Conservation (phyloP, 1,140 invertebrate genomes). For the Harpegnathos saltator region DNA sequence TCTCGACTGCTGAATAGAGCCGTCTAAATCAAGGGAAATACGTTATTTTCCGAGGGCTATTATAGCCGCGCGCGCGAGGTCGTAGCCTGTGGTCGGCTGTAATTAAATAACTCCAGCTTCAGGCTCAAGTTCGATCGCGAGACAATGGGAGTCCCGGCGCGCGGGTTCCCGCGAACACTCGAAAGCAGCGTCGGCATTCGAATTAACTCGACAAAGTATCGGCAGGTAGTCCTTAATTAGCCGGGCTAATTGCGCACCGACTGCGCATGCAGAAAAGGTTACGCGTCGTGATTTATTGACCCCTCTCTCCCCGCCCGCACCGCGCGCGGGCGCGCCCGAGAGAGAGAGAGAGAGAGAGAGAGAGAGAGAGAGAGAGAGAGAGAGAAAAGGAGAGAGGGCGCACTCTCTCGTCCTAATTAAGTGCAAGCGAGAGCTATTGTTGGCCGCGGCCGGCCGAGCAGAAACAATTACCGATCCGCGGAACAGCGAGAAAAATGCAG, state of each 20-base stretch:
- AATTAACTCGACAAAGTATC: slow-evolving; percentile 82
- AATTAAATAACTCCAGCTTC: slow-evolving; percentile 69
- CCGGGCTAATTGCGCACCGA: slow-evolving; percentile 78
- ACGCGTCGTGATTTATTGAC: slow-evolving; percentile 79
- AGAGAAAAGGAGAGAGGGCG: slow-evolving; percentile 29
- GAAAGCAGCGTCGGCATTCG: slow-evolving; percentile 63
- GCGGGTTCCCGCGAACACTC: slow-evolving; percentile 46
- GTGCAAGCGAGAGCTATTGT: slow-evolving; percentile 77
- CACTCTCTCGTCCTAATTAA: slow-evolving; percentile 78
- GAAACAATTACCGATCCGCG: slow-evolving; percentile 73
- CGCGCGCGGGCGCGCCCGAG: too few relatives aligned
- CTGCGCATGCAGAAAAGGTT: slow-evolving; percentile 78
- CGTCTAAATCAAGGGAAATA: slow-evolving; percentile 21
- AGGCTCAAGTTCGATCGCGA: slow-evolving; percentile 50
- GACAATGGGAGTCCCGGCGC: slow-evolving; percentile 54
- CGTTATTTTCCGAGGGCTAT: slow-evolving; percentile 28
- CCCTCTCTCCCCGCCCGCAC: slow-evolving; percentile 55
- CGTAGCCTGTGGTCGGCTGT: slow-evolving; percentile 14
- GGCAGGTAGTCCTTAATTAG: slow-evolving; percentile 81
- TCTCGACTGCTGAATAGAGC: background rate
- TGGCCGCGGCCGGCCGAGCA: slow-evolving; percentile 54
- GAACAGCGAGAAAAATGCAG: slow-evolving; percentile 63
- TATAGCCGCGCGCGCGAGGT: slow-evolving; percentile 6
- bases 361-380: slow-evolving; percentile 21
- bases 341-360: too few relatives aligned